Percentiles rank a stretch among this genome's conserved stretches.
These are phyloP conservation scores for Stichopus horrens DNA, from an alignment of 53 echinoderm and acorn worm genomes.

Conservation along the genomic window DNA sequence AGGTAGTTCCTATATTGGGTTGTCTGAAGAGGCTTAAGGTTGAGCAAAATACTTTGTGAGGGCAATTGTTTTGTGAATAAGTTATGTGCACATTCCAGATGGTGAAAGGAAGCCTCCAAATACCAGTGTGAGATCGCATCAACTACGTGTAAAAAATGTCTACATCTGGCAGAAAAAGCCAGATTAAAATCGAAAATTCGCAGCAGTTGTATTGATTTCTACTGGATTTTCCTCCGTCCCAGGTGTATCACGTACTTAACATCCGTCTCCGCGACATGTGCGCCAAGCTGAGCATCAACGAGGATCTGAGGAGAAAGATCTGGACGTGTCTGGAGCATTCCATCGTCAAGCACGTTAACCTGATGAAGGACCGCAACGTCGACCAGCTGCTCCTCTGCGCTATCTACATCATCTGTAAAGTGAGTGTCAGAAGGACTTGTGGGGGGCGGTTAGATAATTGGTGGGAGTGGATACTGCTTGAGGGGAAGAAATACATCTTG, in stretches of 20 bases:
- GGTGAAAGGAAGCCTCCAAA: neutral
- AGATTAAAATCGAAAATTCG: too few relatives aligned
- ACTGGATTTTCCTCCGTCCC: neutral
- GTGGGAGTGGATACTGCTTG: too few relatives aligned
- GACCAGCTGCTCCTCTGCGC: constrained; percentile 96
- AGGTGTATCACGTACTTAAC: constrained; percentile 94
- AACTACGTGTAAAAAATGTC: neutral
- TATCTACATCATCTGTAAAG: constrained; percentile 93
- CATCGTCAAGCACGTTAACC: constrained; percentile 72
- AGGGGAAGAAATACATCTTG: too few relatives aligned
- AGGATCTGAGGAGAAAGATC: constrained; percentile 89
- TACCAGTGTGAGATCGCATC: neutral
- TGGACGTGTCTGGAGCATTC: constrained; percentile 98
- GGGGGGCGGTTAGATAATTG: neutral
- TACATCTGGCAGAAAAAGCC: neutral
- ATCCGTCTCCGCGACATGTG: constrained; percentile 88
- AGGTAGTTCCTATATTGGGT: too few relatives aligned
- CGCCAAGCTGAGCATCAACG: constrained; percentile 69
- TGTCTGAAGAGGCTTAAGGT: neutral
- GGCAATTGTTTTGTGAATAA: neutral
- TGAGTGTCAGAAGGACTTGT: constrained; percentile 7
- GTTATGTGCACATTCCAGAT: neutral
- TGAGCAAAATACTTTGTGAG: neutral
- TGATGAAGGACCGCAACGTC: constrained; percentile 89
- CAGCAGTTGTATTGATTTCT: too few relatives aligned